These are phyloP conservation scores for Spheniscus humboldti DNA, from an alignment of 2,797 vertebrate genomes.

Conservation along the genomic window DNA sequence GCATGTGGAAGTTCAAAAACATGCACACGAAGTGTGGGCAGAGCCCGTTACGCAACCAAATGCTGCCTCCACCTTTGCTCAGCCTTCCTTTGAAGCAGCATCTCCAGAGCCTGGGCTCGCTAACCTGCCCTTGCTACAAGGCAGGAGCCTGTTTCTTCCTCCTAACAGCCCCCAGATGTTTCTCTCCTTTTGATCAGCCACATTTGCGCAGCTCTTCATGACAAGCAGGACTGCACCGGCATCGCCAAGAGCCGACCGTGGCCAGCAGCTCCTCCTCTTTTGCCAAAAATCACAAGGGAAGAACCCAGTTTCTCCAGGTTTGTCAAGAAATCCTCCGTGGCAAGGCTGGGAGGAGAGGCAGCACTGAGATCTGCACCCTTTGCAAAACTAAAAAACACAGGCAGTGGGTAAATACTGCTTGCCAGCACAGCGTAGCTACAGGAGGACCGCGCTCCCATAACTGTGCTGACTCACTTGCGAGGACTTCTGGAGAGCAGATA, in stretches of 20 bases:
- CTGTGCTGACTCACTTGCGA: not conserved
- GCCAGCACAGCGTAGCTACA: not conserved
- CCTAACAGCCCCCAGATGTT: not conserved
- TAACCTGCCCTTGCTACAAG: not conserved
- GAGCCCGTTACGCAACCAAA: not conserved
- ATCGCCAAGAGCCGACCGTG: rapidly evolving
- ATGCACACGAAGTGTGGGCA: rapidly evolving
- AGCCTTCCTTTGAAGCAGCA: not conserved
- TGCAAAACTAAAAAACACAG: not conserved
- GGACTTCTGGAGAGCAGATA: not conserved
- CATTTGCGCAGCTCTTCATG: rapidly evolving
- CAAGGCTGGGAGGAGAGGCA: not conserved
- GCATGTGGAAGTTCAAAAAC: not conserved
- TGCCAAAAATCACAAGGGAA: not conserved
- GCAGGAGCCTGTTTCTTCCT: not conserved
- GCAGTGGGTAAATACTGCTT: not conserved
- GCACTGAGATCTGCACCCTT: not conserved
- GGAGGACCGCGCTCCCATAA: rapidly evolving
- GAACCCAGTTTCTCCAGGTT: not conserved
- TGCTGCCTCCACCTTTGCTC: not conserved
- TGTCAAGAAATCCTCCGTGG: not conserved
- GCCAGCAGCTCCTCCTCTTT: not conserved
- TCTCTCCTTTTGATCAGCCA: not conserved
- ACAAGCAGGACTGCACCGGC: not conserved
- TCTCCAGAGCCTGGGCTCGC: not conserved